Evolutionary conservation across 2,888 invertebrate species (phyloP), one percentile per base, ranked within the genome.

Genomic region (Macroteleia sp.): DNA sequence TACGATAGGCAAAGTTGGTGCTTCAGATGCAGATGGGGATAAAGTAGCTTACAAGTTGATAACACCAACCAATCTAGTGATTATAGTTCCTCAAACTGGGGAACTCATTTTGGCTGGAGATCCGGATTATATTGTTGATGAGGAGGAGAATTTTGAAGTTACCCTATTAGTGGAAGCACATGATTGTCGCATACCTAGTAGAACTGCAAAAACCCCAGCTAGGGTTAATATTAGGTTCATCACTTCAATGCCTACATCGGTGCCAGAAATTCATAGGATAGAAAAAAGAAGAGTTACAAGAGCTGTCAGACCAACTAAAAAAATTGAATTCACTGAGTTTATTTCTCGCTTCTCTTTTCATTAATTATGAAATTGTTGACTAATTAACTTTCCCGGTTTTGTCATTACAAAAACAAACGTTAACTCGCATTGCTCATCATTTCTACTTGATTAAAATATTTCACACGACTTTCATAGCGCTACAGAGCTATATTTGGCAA

Each of bases 21-120:
- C 98, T 0, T 94, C 93, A 59, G 98, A 98, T 90, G 95, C 95
- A 0, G 98, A 98, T 90, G 97, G 96, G n/a, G 97, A 98, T 91
- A 95, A 95, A 84, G 94, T 98, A n/a, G 96, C 96, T 54, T 99
- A 98, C 90, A 95, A 95, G 59, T 92, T 98, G 59, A 94, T 94
- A 62, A 94, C 95, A 2, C 96, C 96, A 9, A 96, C 95, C 80
- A 96, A 96, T 87, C 93, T 96, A 82, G 95, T 97, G 39, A 96
- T 97, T 10, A 96, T 98, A 81, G 97, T 98, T 2, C 98, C 98
- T 0, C 97, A 97, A 92, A 97, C 97, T 0, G 98, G 98, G 0
- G 97, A 97, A 89, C 92, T 99, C 14, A 94, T 98, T 86, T 91
- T 98, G 48, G 95, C 95, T 12, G 96, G 95, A 17, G 96, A 96